Conservation (phyloP, 2,888 invertebrate species). For the Melolontha melolontha region DNA sequence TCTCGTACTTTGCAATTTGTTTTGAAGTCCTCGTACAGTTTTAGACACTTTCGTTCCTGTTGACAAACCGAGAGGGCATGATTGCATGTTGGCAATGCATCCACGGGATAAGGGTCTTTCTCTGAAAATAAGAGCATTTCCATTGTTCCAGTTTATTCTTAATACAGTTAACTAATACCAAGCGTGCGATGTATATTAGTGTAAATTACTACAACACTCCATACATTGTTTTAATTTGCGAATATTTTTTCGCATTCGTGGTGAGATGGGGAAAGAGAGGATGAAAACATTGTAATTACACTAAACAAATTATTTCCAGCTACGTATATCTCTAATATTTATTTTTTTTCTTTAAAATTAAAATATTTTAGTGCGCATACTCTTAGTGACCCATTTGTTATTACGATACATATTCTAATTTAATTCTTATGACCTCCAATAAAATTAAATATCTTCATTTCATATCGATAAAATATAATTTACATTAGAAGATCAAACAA, state of each 20-base stretch:
- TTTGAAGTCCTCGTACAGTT: constrained; percentile 88
- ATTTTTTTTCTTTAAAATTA: no score
- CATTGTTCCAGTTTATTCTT: constrained; percentile 28
- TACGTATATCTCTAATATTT: background rate
- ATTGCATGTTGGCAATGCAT: constrained; percentile 90
- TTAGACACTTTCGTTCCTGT: constrained; percentile 83
- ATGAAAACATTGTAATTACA: constrained; percentile 9
- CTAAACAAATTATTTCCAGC: background rate
- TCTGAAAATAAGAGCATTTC: constrained; percentile 69
- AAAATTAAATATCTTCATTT: no score
- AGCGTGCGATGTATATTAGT: constrained; percentile 3
- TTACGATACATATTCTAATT: no score
- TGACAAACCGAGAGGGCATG: constrained; percentile 89
- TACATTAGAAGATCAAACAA: no score
- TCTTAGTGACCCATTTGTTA: no score
- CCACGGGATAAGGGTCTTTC: constrained; percentile 90
- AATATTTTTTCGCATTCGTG: background rate
- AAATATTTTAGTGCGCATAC: no score
- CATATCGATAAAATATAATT: no score
- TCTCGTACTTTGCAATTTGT: constrained; percentile 87
- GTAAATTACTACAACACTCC: constrained; percentile 13
- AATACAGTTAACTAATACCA: constrained; percentile 16
- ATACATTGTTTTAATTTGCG: background rate
- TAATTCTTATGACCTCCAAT: no score
- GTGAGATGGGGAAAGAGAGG: background rate